phyloP scores from a whole-genome alignment of 2,797 vertebrate genomes.

The Halcyon badia region DNA sequence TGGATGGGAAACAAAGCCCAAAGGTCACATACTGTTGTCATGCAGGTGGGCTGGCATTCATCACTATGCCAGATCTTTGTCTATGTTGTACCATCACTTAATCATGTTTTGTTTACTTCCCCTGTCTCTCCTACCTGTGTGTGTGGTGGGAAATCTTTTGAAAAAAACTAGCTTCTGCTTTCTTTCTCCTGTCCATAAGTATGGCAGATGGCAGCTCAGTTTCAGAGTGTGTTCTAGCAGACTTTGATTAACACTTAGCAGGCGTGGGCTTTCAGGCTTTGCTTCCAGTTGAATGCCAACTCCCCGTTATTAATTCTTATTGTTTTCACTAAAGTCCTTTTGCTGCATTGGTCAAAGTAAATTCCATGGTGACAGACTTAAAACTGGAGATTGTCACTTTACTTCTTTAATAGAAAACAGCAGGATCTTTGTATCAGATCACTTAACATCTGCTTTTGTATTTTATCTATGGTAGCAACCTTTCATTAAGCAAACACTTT shows the following conservation, averaged over 20 bases:
- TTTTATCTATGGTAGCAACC: background rate
- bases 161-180: background rate
- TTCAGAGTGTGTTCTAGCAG: background rate
- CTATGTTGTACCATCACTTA: background rate
- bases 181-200: background rate
- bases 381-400: background rate
- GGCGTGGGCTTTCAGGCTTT: background rate
- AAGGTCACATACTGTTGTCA: background rate
- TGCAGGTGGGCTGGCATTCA: background rate
- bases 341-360: background rate
- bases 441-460: background rate
- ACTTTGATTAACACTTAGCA: background rate
- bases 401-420: background rate
- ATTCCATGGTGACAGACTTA: background rate
- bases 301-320: background rate
- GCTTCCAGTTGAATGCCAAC: background rate
- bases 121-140: background rate
- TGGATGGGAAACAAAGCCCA: background rate
- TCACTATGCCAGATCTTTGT: background rate
- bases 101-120: background rate
- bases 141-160: background rate
- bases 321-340: background rate
- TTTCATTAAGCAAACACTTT: background rate
- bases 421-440: background rate
- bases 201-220: background rate